A percentile compares a stretch with the other conserved stretches of the same genome.
These are phyloP conservation scores for Rugalucina vietnamica DNA, from an alignment of 2,888 invertebrate species.

Conservation along the genomic window DNA sequence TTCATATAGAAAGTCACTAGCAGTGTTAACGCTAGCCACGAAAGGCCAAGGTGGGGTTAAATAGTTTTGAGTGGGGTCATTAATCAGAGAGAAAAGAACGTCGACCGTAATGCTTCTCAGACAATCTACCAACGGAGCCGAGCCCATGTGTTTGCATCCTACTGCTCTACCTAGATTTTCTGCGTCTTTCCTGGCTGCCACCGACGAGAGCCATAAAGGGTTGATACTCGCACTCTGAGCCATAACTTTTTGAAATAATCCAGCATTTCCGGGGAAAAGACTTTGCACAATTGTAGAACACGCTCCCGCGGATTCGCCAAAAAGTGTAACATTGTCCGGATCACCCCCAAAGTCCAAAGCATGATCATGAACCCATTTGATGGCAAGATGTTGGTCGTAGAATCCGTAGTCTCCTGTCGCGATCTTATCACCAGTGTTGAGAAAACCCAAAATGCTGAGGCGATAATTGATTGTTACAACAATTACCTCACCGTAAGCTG, in stretches of 20 bases:
- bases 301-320: neutral
- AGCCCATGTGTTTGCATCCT: neutral
- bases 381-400: constrained; percentile 11
- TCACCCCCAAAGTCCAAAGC: neutral
- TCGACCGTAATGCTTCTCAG: neutral
- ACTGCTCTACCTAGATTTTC: neutral
- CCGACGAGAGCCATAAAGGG: no score
- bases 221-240: constrained; percentile 44
- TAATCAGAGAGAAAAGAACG: neutral
- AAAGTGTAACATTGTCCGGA: neutral
- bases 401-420: neutral
- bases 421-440: neutral
- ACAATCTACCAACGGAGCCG: neutral
- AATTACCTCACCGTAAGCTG: constrained; percentile 3
- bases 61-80: neutral
- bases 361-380: constrained; percentile 11
- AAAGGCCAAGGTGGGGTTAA: neutral
- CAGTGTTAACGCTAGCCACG: neutral
- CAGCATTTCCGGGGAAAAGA: constrained; percentile 2
- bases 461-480: constrained; percentile 3
- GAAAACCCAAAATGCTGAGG: neutral
- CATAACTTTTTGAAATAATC: constrained; percentile 9
- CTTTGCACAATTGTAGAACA: neutral
- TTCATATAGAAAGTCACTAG: no score
- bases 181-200: no score